Conservation (phyloP, 2,113 vertebrate genomes). For the Clarias macrocephalus region DNA sequence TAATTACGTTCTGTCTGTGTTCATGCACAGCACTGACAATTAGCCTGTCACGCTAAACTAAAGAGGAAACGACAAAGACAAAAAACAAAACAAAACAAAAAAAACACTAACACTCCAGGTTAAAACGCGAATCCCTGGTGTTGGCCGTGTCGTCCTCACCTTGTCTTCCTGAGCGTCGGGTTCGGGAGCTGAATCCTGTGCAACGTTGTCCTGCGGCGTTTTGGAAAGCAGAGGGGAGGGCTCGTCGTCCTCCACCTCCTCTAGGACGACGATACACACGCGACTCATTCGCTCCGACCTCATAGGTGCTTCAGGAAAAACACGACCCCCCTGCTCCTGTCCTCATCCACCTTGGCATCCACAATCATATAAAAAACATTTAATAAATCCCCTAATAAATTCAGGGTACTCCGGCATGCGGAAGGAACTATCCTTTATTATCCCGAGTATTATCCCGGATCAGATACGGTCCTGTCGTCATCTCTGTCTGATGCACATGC, state of each 20-base stretch:
- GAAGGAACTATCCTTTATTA: neutral
- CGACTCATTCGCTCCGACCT: conserved; percentile 88
- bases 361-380: neutral
- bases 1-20: neutral
- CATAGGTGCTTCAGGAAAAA: conserved; percentile 59
- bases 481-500: conserved; percentile 4
- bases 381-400: neutral
- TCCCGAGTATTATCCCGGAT: neutral
- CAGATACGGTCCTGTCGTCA: conserved; percentile 4
- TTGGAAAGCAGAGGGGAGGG: conserved; percentile 77
- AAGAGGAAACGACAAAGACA: neutral
- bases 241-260: conserved; percentile 91
- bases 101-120: neutral
- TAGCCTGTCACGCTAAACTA: neutral
- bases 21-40: neutral
- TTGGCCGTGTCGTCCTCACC: conserved; percentile 71
- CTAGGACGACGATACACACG: conserved; percentile 93
- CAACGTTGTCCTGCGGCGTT: conserved; percentile 74
- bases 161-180: conserved; percentile 69
- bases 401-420: neutral
- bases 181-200: conserved; percentile 59
- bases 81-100: too few relatives aligned
- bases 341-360: neutral
- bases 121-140: neutral
- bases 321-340: neutral